Conservation (phyloP, 2,797 vertebrate genomes). For the Gadopsis marmoratus region DNA sequence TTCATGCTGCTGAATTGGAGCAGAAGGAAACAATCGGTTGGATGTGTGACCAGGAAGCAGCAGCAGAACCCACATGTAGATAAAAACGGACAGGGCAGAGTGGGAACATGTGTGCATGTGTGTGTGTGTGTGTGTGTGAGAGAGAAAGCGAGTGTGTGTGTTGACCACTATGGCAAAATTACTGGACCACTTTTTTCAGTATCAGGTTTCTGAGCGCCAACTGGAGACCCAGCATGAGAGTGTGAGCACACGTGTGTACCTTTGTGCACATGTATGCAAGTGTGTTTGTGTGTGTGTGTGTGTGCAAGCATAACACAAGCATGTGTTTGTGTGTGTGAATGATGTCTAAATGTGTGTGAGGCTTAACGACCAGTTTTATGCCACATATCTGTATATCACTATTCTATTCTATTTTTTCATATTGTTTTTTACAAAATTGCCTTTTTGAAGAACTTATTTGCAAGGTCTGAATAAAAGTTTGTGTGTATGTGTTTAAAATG, state of each 20-base stretch:
- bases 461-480: not conserved
- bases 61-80: constrained; percentile 49
- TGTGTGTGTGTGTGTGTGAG: not conserved
- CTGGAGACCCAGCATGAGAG: constrained; percentile 65
- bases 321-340: constrained; percentile 22
- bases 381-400: constrained; percentile 3
- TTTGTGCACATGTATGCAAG: constrained; percentile 18
- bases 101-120: constrained; percentile 51
- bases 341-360: constrained; percentile 37
- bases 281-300: constrained; percentile 20
- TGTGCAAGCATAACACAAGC: constrained; percentile 23
- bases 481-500: constrained; percentile 20
- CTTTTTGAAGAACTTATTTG: constrained; percentile 3
- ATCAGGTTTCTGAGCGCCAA: constrained; percentile 78
- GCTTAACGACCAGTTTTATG: constrained; percentile 27
- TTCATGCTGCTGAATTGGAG: constrained; percentile 3
- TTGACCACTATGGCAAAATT: constrained; percentile 73
- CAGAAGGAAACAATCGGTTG: constrained; percentile 12
- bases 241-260: constrained; percentile 25
- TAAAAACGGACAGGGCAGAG: constrained; percentile 62
- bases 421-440: constrained; percentile 11
- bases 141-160: constrained; percentile 56
- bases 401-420: not conserved
- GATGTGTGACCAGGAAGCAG: constrained; percentile 47
- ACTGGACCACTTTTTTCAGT: constrained; percentile 74